Base-by-base conservation (phyloP, 2,113 vertebrate species). In the Scomber japonicus region DNA sequence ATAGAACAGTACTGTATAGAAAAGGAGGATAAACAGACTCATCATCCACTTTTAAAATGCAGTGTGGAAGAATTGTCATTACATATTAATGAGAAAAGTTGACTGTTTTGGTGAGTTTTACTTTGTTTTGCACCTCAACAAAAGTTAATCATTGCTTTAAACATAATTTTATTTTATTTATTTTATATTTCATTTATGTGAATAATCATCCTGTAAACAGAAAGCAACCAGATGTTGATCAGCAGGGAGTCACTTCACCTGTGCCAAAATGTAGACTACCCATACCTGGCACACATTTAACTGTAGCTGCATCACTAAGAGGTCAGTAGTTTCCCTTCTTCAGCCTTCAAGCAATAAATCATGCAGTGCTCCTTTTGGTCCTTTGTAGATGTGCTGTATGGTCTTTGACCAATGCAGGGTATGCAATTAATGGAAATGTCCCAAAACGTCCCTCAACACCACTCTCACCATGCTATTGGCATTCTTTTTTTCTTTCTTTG, bases 271-370 rank as follows among this genome's bases (percentile, higher is more conserved):
- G 0, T 16, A 49, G 16, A 30, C 24, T 13, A 11, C 4, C 21
- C 27, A 27, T 17, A 30, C 27, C 21, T 40, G 35, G 9, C 35
- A 4, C 5, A 12, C 13, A 44, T 44, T 61, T 35, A 19, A 27
- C 61, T 46, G 5, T 57, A 78, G 54, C 73, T 67, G n/a, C 50
- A 31, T 76, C 80, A 63, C n/a, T 5, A 17, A 45, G 54, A 72
- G 49, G 69, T 73, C 59, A 56, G 44, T 24, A 8, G 30, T 66
- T 57, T 30, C 8, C n/a, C 44, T 53, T 24, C 62, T 54, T 16
- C 16, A n/a, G 49, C 15, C 71, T 55, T 50, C 30, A 12, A 48
- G 10, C 35, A 73, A 79, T 89, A 82, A 46, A 62, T 89, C 75
- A 77, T 50, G 59, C 45, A 21, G 40, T 54, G 51, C 35, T 71